These are phyloP conservation scores for Gymnocheta viridis DNA, from an alignment of 2,888 invertebrate species.

Conservation along the genomic window DNA sequence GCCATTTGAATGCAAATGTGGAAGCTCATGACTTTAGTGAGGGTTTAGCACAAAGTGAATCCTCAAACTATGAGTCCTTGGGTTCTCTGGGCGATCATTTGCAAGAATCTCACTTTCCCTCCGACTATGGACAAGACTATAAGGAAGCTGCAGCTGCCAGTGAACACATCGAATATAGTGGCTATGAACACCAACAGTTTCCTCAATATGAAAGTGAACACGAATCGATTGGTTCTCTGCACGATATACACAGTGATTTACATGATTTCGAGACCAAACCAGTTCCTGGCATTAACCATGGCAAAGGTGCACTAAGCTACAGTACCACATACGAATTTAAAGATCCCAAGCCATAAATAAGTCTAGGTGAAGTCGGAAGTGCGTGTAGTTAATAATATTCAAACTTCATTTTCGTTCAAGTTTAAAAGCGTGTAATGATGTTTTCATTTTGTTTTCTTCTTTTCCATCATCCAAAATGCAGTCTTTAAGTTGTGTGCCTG, in stretches of 20 bases:
- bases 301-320: constrained; percentile 80
- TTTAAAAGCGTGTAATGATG: constrained; percentile 42
- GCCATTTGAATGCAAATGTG: constrained; percentile 36
- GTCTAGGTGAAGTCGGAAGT: not conserved
- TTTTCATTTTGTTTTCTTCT: constrained; percentile 54
- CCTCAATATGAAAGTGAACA: constrained; percentile 63
- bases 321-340: constrained; percentile 79
- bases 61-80: constrained; percentile 72
- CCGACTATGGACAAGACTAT: constrained; percentile 72
- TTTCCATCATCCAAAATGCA: not conserved
- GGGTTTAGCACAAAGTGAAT: constrained; percentile 53
- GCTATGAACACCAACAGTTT: constrained; percentile 71
- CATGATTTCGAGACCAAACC: constrained; percentile 73
- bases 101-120: constrained; percentile 74
- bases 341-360: constrained; percentile 71
- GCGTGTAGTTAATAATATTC: not conserved
- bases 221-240: constrained; percentile 44
- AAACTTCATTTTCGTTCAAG: constrained; percentile 44
- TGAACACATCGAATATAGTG: constrained; percentile 66
- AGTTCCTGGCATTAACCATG: constrained; percentile 79
- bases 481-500: not conserved
- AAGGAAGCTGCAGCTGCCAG: constrained; percentile 71
- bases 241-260: constrained; percentile 64
- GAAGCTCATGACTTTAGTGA: constrained; percentile 72
- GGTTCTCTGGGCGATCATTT: constrained; percentile 76